Evolutionary conservation across 2,888 invertebrate species (phyloP).

Genomic region (Folsomia manolachei): DNA sequence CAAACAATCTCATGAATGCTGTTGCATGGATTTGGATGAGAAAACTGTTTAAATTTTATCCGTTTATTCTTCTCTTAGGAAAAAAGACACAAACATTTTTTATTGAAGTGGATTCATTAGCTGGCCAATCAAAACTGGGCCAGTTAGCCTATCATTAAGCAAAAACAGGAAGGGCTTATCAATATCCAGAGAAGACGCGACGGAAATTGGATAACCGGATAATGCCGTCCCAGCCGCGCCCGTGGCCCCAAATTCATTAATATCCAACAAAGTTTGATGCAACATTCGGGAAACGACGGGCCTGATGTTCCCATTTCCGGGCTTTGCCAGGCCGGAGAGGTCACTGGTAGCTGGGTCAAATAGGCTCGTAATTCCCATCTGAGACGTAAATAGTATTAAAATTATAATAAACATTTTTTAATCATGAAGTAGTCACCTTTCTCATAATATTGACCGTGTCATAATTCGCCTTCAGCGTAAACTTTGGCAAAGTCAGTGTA

Average conservation of each 20-base stretch:
- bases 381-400: constrained; percentile 11
- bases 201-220: constrained; percentile 37
- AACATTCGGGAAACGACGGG: constrained; percentile 31
- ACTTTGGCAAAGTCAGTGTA: constrained; percentile 36
- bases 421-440: constrained; percentile 23
- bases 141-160: constrained; percentile 38
- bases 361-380: constrained; percentile 33
- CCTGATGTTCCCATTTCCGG: background rate
- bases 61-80: background rate
- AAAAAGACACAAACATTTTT: background rate
- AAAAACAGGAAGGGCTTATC: constrained; percentile 40
- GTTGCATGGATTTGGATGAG: too few relatives aligned
- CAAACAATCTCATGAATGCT: too few relatives aligned
- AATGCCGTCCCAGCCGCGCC: constrained; percentile 31
- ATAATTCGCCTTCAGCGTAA: constrained; percentile 32
- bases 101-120: constrained; percentile 26
- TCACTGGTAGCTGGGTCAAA: constrained; percentile 28
- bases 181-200: constrained; percentile 32
- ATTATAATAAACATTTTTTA: background rate
- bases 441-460: constrained; percentile 26
- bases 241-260: constrained; percentile 38
- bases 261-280: constrained; percentile 34
- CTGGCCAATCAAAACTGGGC: constrained; percentile 39
- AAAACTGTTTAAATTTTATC: too few relatives aligned
- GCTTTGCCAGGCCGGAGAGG: constrained; percentile 26